These are phyloP conservation scores for Vollenhovia emeryi DNA, from an alignment of 1,140 invertebrate species.

Conservation along the genomic window DNA sequence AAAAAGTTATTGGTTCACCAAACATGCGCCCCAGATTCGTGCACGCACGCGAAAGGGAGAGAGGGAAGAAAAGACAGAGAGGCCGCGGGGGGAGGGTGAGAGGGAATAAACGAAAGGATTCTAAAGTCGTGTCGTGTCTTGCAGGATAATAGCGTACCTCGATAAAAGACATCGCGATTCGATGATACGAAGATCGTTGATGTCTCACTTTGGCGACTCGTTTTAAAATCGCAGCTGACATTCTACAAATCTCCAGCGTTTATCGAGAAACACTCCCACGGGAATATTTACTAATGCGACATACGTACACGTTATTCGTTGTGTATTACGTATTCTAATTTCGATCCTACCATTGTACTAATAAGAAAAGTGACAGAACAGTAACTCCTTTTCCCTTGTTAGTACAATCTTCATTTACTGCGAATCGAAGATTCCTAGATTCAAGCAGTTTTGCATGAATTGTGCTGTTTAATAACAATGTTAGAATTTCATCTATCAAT, in stretches of 20 bases:
- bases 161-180: slow-evolving; percentile 8
- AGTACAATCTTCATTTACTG: not conserved
- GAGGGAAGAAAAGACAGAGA: not conserved
- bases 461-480: not conserved
- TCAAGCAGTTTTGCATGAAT: not conserved
- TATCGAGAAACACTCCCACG: not conserved
- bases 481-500: not conserved
- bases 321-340: not conserved
- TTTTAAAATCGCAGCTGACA: not conserved
- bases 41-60: not conserved
- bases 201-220: not conserved
- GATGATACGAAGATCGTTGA: not conserved
- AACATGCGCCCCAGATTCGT: slow-evolving; percentile 25
- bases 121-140: slow-evolving; percentile 1
- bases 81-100: not conserved
- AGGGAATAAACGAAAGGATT: not conserved
- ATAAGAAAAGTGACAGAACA: not conserved
- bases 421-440: not conserved
- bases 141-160: not conserved
- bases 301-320: not conserved
- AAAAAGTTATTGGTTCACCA: slow-evolving; percentile 12
- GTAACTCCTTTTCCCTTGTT: not conserved
- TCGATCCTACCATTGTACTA: not conserved
- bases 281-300: slow-evolving; percentile 20
- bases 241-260: not conserved